phyloP scores from a whole-genome alignment of 2,888 invertebrate species.

The Bursaphelenchus okinawaensis region DNA sequence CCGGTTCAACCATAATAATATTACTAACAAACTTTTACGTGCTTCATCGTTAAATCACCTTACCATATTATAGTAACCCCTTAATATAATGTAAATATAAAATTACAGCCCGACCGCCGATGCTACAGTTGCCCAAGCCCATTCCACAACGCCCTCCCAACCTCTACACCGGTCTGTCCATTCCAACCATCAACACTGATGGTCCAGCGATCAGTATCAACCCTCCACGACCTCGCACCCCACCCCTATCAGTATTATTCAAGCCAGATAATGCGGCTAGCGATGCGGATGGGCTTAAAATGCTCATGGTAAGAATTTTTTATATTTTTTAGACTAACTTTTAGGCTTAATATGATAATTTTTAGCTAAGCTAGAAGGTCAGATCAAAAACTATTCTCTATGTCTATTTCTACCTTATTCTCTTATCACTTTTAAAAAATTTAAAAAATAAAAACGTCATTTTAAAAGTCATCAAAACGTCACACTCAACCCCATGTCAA shows the following conservation, averaged over 20 bases:
- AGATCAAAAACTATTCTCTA: no score
- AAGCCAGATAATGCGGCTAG: background rate
- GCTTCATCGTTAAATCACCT: no score
- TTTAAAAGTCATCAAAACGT: background rate
- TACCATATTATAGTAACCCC: no score
- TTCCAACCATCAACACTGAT: background rate
- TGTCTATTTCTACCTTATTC: no score
- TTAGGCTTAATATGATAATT: background rate
- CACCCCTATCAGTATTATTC: background rate
- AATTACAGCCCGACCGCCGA: background rate
- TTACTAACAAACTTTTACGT: no score
- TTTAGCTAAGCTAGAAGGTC: no score
- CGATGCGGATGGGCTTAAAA: background rate
- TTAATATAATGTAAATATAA: no score
- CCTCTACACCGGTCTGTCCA: background rate
- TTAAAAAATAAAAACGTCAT: background rate
- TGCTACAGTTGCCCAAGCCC: conserved; percentile 13
- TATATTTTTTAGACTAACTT: background rate
- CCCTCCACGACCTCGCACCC: background rate
- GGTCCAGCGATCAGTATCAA: no score
- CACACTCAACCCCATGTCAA: background rate
- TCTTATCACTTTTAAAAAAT: background rate
- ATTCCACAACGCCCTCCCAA: conserved; percentile 11
- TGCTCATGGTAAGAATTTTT: background rate
- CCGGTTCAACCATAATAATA: no score